A percentile compares a stretch with the other conserved stretches of the same genome.
Evolutionary conservation across 2,888 invertebrate species (phyloP).

Genomic region (Druceiella hillmani): DNA sequence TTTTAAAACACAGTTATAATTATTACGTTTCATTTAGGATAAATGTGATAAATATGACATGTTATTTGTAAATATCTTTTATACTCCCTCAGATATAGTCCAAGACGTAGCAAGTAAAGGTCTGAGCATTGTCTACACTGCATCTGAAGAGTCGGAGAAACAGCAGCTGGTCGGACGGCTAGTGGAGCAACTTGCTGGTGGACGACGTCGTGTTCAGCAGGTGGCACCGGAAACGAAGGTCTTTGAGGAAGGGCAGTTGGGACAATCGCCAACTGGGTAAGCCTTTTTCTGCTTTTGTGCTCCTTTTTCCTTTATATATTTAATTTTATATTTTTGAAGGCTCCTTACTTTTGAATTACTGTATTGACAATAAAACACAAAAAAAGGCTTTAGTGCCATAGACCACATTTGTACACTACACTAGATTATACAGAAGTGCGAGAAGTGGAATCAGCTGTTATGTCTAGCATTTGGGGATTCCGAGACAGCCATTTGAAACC

Average conservation of each 20-base stretch:
- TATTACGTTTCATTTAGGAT: background rate
- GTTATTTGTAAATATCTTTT: too few species aligned
- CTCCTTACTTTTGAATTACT: too few species aligned
- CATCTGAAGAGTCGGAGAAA: conserved; percentile 66
- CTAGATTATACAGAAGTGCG: too few species aligned
- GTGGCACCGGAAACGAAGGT: conserved; percentile 79
- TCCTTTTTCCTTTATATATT: too few species aligned
- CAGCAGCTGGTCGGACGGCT: conserved; percentile 70
- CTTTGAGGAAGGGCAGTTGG: conserved; percentile 83
- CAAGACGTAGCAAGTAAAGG: conserved; percentile 93
- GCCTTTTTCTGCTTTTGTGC: conserved; percentile 20
- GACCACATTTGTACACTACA: too few species aligned
- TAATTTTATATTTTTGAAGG: background rate
- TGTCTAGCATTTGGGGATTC: too few species aligned
- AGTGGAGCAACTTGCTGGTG: conserved; percentile 77
- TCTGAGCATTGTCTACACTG: conserved; percentile 80
- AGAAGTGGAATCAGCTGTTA: too few species aligned
- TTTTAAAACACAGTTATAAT: background rate
- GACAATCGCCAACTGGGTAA: conserved; percentile 82
- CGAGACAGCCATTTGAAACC: too few species aligned
- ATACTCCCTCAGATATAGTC: conserved; percentile 65
- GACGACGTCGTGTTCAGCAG: conserved; percentile 65
- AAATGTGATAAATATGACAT: too few species aligned
- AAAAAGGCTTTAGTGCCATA: too few species aligned
- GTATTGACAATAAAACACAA: too few species aligned